A percentile compares a stretch with the other conserved stretches of the same genome.
Evolutionary conservation across 2,113 vertebrate genomes (phyloP).

Genomic region (Nothobranchius furzeri): DNA sequence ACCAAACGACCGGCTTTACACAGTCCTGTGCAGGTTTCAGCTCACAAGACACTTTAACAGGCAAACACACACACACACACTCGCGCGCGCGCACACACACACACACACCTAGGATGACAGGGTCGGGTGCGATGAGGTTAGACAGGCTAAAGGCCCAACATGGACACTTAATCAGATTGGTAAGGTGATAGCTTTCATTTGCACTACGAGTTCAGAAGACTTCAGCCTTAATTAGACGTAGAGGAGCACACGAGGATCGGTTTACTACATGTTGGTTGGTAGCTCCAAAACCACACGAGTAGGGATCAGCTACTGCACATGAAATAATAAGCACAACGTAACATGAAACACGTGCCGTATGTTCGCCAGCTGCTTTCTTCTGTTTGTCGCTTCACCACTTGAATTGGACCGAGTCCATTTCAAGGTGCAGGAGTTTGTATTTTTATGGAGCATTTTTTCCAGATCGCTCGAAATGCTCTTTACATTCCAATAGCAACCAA

Average conservation of each 20-base stretch:
- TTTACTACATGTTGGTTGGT: background rate
- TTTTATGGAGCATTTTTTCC: too few species aligned
- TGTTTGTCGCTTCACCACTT: too few species aligned
- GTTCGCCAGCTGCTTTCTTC: too few species aligned
- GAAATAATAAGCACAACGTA: background rate
- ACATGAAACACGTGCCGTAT: too few species aligned
- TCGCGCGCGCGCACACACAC: background rate
- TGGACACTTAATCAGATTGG: conserved; percentile 45
- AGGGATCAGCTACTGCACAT: background rate
- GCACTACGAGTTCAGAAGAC: conserved; percentile 9
- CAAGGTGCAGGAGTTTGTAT: too few species aligned
- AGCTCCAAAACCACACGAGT: background rate
- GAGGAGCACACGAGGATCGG: background rate
- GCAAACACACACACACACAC: conserved; percentile 26
- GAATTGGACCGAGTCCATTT: too few species aligned
- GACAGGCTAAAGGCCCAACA: background rate
- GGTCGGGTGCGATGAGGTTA: conserved; percentile 11
- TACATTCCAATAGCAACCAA: too few species aligned
- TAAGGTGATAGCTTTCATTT: conserved; percentile 32
- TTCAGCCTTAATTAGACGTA: conserved; percentile 16
- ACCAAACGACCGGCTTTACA: conserved; percentile 31
- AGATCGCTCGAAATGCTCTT: too few species aligned
- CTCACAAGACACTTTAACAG: conserved; percentile 6
- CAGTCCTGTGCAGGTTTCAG: conserved; percentile 39
- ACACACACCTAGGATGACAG: conserved; percentile 3